These are phyloP conservation scores for Neogobius melanostomus DNA, from an alignment of 2,113 vertebrate species.

Conservation along the genomic window DNA sequence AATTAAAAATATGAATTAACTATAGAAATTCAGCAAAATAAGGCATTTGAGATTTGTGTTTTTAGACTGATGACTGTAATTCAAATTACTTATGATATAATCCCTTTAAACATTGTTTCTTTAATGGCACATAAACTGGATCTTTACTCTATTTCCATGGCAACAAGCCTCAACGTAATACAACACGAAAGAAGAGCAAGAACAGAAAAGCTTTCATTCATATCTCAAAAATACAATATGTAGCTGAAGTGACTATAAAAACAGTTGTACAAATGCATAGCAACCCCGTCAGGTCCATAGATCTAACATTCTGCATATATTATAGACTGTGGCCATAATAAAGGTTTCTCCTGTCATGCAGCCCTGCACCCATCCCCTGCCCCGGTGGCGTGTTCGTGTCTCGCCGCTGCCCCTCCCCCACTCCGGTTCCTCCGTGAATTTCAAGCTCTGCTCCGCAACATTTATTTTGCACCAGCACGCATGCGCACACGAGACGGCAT, in stretches of 20 bases:
- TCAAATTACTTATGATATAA: no score
- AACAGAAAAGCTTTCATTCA: not conserved
- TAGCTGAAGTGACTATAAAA: not conserved
- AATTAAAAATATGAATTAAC: no score
- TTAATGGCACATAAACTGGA: not conserved
- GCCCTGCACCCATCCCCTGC: constrained; percentile 15
- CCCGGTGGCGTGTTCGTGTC: constrained; percentile 57
- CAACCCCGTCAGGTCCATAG: not conserved
- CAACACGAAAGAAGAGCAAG: not conserved
- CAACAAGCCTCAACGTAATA: not conserved
- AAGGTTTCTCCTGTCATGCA: constrained; percentile 42
- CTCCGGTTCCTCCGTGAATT: constrained; percentile 45
- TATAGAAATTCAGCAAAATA: no score
- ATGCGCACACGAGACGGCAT: constrained; percentile 62
- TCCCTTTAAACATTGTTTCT: not conserved
- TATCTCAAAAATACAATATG: not conserved
- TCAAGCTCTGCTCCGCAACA: constrained; percentile 72
- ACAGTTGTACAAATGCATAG: not conserved
- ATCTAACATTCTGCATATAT: not conserved
- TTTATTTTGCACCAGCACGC: constrained; percentile 60
- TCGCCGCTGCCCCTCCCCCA: constrained; percentile 71
- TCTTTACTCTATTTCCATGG: not conserved
- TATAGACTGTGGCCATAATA: not conserved
- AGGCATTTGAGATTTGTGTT: no score
- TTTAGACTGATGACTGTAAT: no score